These are phyloP conservation scores for Cheirogaleus medius DNA, from an alignment of 2,113 vertebrate species.

Conservation along the genomic window DNA sequence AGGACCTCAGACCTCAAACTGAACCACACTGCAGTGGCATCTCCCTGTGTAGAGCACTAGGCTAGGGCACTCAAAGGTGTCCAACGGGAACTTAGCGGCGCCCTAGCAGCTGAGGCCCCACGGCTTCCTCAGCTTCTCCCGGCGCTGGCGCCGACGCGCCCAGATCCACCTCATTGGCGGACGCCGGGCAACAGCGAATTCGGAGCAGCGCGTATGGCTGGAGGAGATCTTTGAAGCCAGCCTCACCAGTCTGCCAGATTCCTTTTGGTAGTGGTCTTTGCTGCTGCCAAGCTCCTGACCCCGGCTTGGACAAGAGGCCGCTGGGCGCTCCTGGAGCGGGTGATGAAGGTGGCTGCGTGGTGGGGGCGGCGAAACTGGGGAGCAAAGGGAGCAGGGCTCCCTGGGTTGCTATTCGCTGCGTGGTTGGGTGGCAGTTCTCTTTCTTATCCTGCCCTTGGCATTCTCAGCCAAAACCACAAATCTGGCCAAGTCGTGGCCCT, in stretches of 20 bases:
- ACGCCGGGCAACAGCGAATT: too few species aligned
- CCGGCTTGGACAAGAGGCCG: background rate
- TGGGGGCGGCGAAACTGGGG: background rate
- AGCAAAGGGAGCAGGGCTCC: background rate
- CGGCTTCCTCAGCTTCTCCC: background rate
- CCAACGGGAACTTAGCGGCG: background rate
- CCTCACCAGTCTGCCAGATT: background rate
- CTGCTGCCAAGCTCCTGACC: background rate
- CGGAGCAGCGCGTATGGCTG: background rate
- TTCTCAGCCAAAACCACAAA: background rate
- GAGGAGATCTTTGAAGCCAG: background rate
- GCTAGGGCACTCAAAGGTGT: background rate
- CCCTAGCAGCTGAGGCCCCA: background rate
- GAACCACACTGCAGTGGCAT: background rate
- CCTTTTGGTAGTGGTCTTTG: background rate
- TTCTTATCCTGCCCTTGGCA: background rate
- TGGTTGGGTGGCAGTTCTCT: background rate
- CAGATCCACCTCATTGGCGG: background rate
- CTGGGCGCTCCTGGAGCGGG: accelerated
- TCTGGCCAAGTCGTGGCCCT: background rate
- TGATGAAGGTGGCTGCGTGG: background rate
- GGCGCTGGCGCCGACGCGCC: background rate
- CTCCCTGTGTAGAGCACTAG: background rate
- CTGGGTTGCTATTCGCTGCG: background rate
- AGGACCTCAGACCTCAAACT: background rate